A percentile compares a stretch with the other conserved stretches of the same genome.
phyloP scores from a whole-genome alignment of 2,888 invertebrate genomes.

The Patella pellucida region DNA sequence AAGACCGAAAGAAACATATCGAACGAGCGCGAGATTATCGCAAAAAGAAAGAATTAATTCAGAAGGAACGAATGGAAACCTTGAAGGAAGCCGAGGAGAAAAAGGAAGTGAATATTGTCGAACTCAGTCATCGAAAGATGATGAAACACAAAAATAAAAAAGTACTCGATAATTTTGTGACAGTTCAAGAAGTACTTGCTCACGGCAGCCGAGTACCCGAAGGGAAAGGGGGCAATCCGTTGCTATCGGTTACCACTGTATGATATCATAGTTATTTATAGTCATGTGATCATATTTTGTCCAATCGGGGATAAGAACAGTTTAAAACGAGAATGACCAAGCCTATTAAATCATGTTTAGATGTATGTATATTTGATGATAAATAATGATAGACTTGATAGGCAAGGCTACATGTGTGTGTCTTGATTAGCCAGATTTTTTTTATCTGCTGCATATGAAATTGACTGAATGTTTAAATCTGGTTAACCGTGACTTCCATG shows the following conservation, averaged over 20 bases:
- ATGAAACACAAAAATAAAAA: slow-evolving; percentile 75
- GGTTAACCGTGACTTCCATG: too few species aligned
- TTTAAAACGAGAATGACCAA: neutral
- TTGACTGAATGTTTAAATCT: too few species aligned
- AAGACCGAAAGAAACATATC: slow-evolving; percentile 82
- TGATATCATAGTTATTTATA: slow-evolving; percentile 47
- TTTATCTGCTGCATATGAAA: too few species aligned
- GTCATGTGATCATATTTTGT: neutral
- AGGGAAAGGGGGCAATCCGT: slow-evolving; percentile 67
- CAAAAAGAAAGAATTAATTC: slow-evolving; percentile 69
- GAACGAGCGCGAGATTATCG: slow-evolving; percentile 79
- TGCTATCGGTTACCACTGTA: slow-evolving; percentile 73
- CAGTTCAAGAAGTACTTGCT: slow-evolving; percentile 76
- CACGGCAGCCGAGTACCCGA: slow-evolving; percentile 72
- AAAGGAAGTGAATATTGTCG: slow-evolving; percentile 70
- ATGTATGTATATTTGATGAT: too few species aligned
- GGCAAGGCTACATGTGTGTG: too few species aligned
- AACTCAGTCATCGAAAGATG: slow-evolving; percentile 75
- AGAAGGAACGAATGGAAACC: slow-evolving; percentile 66
- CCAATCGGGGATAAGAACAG: neutral
- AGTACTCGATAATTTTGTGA: slow-evolving; percentile 75
- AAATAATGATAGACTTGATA: too few species aligned
- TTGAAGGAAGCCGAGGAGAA: slow-evolving; percentile 70
- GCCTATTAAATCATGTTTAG: neutral
- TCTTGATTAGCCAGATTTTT: too few species aligned